A percentile compares a stretch with the other conserved stretches of the same genome.
These are phyloP conservation scores for Rallus crepitans DNA, from an alignment of 2,797 vertebrate species.

Conservation along the genomic window DNA sequence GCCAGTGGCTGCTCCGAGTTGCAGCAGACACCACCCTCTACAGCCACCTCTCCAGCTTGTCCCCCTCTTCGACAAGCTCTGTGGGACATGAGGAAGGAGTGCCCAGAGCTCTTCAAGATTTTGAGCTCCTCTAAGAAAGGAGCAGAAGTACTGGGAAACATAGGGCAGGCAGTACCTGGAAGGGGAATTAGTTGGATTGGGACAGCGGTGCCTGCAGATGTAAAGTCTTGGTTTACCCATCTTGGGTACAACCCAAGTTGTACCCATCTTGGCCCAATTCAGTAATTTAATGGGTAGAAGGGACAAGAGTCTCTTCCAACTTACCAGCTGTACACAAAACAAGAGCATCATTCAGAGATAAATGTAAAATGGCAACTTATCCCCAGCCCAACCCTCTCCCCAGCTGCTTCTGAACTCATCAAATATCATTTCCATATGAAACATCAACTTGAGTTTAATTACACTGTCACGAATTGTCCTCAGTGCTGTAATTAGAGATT, in stretches of 20 bases:
- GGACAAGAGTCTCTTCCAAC: background rate
- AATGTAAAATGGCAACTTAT: background rate
- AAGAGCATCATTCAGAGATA: background rate
- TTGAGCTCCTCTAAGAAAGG: background rate
- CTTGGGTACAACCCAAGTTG: background rate
- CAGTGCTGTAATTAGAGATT: conserved; percentile 13
- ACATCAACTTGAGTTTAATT: conserved; percentile 52
- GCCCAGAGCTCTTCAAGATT: background rate
- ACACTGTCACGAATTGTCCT: conserved; percentile 51
- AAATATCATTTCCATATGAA: conserved; percentile 71
- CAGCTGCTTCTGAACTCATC: conserved; percentile 60
- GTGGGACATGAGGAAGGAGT: background rate
- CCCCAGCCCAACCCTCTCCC: background rate
- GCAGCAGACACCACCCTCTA: background rate
- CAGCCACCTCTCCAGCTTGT: background rate
- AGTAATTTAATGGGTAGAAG: background rate
- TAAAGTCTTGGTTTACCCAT: background rate
- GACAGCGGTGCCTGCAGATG: background rate
- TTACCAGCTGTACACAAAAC: background rate
- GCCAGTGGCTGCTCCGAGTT: background rate
- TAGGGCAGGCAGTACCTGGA: background rate
- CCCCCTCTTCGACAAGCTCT: background rate
- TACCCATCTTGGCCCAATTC: background rate
- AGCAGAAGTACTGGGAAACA: background rate
- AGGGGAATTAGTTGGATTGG: background rate